Evolutionary conservation across 2,888 invertebrate genomes (phyloP), one percentile per base, ranked within the genome.

Genomic region (Drosophila barbarae): DNA sequence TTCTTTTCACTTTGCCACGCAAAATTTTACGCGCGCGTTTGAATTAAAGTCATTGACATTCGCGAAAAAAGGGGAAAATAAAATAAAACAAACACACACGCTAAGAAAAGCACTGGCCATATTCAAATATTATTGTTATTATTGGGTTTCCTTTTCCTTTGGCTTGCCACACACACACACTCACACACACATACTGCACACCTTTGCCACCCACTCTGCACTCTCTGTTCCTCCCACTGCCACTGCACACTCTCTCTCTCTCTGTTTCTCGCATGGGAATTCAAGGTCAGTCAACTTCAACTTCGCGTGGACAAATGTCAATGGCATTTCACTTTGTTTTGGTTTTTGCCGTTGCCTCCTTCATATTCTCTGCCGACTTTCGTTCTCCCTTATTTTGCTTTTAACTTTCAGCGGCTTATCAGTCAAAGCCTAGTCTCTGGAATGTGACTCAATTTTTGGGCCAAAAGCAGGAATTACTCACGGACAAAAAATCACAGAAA

Each of bases 221-320:
- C 34, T 18, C 49, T 34, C 23, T 8, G 26, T 8, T 34, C 15
- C 36, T 9, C 55, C 18, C 35, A 5, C 28, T 12, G 35, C 46
- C 46, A 30, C 46, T 46, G 46, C 30, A 38, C 38, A 32, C 41
- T 35, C 41, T 32, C 60, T 26, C 41, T 50, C 30, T 38, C 30
- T 36, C 28, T 35, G 34, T 18, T 60, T 26, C 41, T 50, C 61
- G 42, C 41, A 50, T 63, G 64, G 51, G 36, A 57, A 57, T 46
- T 66, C 79, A 82, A 84, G 84, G 82, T 79, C 84, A 82, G 70
- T 82, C 84, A 82, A 82, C 83, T 79, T 72, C 59, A 51, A 38
- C 53, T 56, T 55, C 70, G 69, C 63, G 56, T 72, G 60, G 71
- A 63, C 63, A 60, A 71, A 58, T 81, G 76, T 78, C 82, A 81